phyloP scores from a whole-genome alignment of 2,113 vertebrate species.

The Antidorcas marsupialis region DNA sequence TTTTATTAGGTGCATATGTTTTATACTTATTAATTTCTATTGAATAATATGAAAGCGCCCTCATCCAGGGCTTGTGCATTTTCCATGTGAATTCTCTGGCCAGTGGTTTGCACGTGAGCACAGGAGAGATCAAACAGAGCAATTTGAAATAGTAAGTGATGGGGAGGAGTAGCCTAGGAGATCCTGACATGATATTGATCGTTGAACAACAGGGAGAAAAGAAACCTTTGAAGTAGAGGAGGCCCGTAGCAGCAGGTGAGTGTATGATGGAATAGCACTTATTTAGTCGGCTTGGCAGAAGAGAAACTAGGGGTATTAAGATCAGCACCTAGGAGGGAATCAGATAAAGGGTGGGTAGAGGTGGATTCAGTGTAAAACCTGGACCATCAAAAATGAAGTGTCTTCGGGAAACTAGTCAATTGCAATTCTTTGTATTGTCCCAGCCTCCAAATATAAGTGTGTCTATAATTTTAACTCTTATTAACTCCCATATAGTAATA shows the following conservation, averaged over 20 bases:
- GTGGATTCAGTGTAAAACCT: neutral
- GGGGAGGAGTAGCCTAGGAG: neutral
- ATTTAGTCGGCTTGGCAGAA: neutral
- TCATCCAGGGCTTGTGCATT: neutral
- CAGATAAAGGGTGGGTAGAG: neutral
- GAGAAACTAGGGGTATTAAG: neutral
- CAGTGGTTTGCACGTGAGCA: neutral
- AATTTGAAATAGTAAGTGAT: neutral
- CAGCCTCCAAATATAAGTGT: neutral
- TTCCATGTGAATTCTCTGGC: neutral
- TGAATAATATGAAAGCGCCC: neutral
- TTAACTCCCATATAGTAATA: neutral
- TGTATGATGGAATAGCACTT: neutral
- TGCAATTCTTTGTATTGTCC: constrained; percentile 12
- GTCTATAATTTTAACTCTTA: neutral
- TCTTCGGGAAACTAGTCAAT: neutral
- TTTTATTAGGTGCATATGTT: neutral
- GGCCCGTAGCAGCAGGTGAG: neutral
- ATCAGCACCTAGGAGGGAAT: neutral
- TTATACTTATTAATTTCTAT: neutral
- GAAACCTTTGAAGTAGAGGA: constrained; percentile 25
- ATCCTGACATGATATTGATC: constrained; percentile 27
- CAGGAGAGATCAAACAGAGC: neutral
- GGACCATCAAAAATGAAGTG: neutral
- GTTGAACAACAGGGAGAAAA: neutral